A percentile compares a stretch with the other conserved stretches of the same genome.
Evolutionary conservation across 2,797 vertebrate genomes (phyloP).

Genomic region (Pantherophis vulpinus): DNA sequence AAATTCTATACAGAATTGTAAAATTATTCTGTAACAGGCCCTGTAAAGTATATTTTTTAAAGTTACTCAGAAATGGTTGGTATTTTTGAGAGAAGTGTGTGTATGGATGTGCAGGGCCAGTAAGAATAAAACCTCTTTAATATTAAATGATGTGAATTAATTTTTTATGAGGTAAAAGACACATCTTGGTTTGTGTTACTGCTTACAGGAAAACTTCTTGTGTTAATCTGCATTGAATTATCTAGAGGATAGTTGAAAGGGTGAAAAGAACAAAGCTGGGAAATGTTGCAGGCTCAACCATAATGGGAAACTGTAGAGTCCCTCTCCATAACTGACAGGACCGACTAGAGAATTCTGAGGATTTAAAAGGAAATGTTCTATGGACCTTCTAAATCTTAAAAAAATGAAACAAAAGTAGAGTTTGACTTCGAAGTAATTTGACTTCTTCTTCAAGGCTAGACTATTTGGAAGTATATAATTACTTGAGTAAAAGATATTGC

Average conservation of each 20-base stretch:
- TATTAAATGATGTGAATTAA: slow-evolving; percentile 58
- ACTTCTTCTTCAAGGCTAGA: slow-evolving; percentile 14
- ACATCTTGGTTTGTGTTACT: slow-evolving; percentile 50
- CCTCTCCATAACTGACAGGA: slow-evolving; percentile 17
- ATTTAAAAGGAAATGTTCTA: not conserved
- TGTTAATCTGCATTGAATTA: slow-evolving; percentile 51
- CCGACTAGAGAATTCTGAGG: not conserved
- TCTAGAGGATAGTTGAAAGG: slow-evolving; percentile 43
- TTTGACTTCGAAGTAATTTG: not conserved
- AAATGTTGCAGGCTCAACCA: slow-evolving; percentile 33
- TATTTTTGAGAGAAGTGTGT: slow-evolving; percentile 7
- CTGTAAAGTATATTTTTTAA: slow-evolving; percentile 64
- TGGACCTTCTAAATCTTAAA: not conserved
- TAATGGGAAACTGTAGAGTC: not conserved
- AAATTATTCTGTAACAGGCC: slow-evolving; percentile 6
- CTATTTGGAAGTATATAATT: not conserved
- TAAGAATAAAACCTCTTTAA: slow-evolving; percentile 53
- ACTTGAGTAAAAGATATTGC: slow-evolving; percentile 24
- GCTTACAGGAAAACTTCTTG: slow-evolving; percentile 54
- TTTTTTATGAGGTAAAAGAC: slow-evolving; percentile 63
- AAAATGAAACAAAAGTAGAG: not conserved
- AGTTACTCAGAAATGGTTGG: slow-evolving; percentile 49
- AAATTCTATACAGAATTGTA: slow-evolving; percentile 13
- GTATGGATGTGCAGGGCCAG: not conserved
- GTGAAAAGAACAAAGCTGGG: slow-evolving; percentile 41